These are phyloP conservation scores for Suillia variegata DNA, from an alignment of 2,888 invertebrate species.

Conservation along the genomic window DNA sequence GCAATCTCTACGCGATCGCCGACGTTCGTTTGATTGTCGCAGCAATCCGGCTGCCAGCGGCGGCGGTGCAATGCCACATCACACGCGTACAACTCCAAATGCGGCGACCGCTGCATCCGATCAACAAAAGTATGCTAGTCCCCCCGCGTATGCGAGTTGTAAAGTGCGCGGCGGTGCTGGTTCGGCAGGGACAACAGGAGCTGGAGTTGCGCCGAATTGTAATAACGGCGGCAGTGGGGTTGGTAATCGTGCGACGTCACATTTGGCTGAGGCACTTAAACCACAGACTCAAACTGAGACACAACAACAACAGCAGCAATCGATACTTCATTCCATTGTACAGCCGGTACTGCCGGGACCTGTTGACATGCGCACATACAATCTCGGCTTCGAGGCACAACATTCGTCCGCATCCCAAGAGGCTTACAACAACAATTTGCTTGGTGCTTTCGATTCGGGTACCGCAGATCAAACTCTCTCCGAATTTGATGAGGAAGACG, in stretches of 20 bases:
- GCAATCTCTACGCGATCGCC: conserved; percentile 78
- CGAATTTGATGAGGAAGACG: conserved; percentile 80
- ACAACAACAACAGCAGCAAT: conserved; percentile 49
- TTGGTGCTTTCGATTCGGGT: conserved; percentile 71
- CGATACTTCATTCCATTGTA: conserved; percentile 67
- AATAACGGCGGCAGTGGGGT: conserved; percentile 31
- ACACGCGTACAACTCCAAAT: conserved; percentile 14
- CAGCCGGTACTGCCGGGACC: conserved; percentile 82
- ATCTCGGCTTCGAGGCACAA: conserved; percentile 62
- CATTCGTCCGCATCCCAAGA: conserved; percentile 64
- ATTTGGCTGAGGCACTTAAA: conserved; percentile 59
- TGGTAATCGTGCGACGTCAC: conserved; percentile 25
- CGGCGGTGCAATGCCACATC: conserved; percentile 28
- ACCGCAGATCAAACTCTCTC: conserved; percentile 73
- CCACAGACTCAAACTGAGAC: conserved; percentile 61
- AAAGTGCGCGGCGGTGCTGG: conserved; percentile 44
- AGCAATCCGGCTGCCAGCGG: too few relatives aligned
- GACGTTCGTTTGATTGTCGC: conserved; percentile 75
- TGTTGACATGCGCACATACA: conserved; percentile 89
- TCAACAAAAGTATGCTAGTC: conserved; percentile 44
- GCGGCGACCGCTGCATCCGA: conserved; percentile 9
- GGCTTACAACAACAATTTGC: conserved; percentile 67
- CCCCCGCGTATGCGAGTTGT: conserved; percentile 45
- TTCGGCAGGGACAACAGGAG: conserved; percentile 20
- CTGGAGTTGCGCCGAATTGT: conserved; percentile 31